phyloP scores from a whole-genome alignment of 2,113 vertebrate species.

The Antechinus stuartii region DNA sequence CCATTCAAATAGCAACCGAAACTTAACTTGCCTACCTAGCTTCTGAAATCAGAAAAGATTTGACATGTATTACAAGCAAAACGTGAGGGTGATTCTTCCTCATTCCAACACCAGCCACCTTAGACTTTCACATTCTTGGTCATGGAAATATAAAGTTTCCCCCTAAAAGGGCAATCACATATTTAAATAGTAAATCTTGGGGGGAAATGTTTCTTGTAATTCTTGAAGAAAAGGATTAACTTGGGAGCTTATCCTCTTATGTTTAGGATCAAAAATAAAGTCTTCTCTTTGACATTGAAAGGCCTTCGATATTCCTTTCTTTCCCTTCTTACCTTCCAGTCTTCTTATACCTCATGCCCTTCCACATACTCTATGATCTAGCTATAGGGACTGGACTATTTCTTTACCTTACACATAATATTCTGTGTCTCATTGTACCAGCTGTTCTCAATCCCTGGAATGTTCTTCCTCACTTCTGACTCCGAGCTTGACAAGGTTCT shows the following conservation, averaged over 20 bases:
- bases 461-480: background rate
- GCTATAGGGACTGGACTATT: background rate
- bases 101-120: background rate
- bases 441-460: background rate
- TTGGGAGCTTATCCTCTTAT: background rate
- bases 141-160: background rate
- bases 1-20: background rate
- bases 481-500: background rate
- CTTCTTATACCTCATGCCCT: background rate
- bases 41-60: background rate
- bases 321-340: background rate
- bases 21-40: background rate
- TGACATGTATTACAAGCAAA: background rate
- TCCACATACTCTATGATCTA: background rate
- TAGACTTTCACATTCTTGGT: background rate
- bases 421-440: background rate
- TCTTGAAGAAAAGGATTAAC: background rate
- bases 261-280: background rate
- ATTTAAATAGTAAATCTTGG: background rate
- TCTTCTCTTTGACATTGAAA: background rate
- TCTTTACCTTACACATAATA: background rate
- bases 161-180: background rate
- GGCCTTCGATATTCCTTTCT: background rate
- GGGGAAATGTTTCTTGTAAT: background rate
- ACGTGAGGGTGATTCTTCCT: background rate